Base-by-base conservation (phyloP, 1,140 invertebrate species). In the Oppia nitens region DNA sequence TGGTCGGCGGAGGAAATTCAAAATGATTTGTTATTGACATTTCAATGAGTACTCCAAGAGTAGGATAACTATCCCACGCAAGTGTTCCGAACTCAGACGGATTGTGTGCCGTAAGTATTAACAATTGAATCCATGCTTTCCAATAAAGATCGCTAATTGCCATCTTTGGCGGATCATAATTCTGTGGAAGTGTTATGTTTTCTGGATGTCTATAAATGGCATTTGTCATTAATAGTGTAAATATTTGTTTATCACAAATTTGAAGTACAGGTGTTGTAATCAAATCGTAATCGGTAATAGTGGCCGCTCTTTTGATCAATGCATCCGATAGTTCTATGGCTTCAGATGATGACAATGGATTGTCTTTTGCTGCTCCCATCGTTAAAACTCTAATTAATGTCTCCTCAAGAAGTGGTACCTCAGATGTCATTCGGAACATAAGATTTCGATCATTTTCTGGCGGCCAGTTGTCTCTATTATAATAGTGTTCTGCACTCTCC, bases 11-110 rank as follows among this genome's bases (percentile, higher is more conserved):
- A 20, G 84, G 84, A 68, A 83, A 87, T 17, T 76, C 75, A 67
- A 84, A 87, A 68, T 83, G 78, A 65, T 88, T 92, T 6, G 92
- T 97, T 66, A 98, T 96, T 66, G 89, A 92, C 83, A 93, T 93
- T 76, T 98, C 91, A 78, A 96, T 95, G 47, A 97, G 75, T 60
- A 82, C 83, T 64, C 86, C 78, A 53, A 97, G 75, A 51, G 85
- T 95, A n/a, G 91, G 88, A 75, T 94, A 96, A 61, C 83, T 83
- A 65, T 84, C 81, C 83, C 90, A 95, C 25, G 83, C 87, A 51
- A 83, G 73, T 61, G 79, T 78, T 1, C 92, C 93, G 73, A 95
- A 89, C 17, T 80, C 80, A 0, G 76, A 73, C 0, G 92, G 89
- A 79, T 96, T 96, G 70, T 94, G 90, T 9, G 89, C 89, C 29